phyloP scores from a whole-genome alignment of 1,140 invertebrate species.

The Brachionus manjavacas region DNA sequence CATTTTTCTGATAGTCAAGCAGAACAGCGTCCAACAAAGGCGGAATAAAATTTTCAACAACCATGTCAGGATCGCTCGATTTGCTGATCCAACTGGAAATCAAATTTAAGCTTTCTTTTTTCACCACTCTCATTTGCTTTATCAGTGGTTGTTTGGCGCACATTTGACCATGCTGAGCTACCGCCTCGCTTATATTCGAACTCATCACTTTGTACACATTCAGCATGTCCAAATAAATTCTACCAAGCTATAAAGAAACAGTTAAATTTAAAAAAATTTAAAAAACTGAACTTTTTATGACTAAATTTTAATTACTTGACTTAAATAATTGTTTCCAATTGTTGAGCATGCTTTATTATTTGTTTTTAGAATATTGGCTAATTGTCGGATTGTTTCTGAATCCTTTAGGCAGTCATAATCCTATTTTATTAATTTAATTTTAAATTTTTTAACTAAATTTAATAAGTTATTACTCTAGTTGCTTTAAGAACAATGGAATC shows the following conservation, averaged over 20 bases:
- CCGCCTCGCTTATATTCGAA: conserved; percentile 93
- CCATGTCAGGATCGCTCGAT: conserved; percentile 74
- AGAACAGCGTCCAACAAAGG: conserved; percentile 91
- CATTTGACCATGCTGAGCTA: conserved; percentile 84
- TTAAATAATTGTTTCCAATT: conserved; percentile 88
- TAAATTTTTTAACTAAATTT: not conserved
- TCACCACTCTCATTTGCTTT: conserved; percentile 95
- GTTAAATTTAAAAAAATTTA: too few species aligned
- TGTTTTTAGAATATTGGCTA: conserved; percentile 95
- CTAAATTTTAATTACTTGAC: conserved; percentile 61
- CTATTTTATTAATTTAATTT: conserved; percentile 52
- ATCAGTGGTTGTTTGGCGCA: conserved; percentile 96
- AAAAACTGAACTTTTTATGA: too few species aligned
- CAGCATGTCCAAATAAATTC: conserved; percentile 77
- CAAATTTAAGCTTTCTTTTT: conserved; percentile 97
- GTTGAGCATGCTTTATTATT: conserved; percentile 96
- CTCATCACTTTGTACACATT: conserved; percentile 99
- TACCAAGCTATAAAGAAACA: conserved; percentile 54
- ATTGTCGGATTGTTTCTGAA: conserved; percentile 89
- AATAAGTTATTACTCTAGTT: conserved; percentile 63
- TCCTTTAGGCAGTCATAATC: conserved; percentile 95
- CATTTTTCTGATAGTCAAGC: conserved; percentile 88
- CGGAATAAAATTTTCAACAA: conserved; percentile 94
- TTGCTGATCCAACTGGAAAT: conserved; percentile 92
- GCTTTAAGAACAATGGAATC: conserved; percentile 96